Percentiles rank a stretch among this genome's conserved stretches.
phyloP scores from a whole-genome alignment of 2,888 invertebrate genomes.

The Junonia oenone region DNA sequence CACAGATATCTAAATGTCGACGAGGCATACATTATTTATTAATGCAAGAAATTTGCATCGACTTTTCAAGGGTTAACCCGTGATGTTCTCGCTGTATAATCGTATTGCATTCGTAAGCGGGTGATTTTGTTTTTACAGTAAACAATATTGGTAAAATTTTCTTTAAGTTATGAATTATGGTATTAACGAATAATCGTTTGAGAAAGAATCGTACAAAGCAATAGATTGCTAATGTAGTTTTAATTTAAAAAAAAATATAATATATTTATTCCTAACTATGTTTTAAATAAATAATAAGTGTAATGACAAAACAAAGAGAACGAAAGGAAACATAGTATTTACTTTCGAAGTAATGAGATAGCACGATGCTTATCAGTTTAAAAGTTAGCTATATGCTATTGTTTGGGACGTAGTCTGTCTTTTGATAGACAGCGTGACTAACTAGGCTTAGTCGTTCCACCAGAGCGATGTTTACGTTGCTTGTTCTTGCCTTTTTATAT shows the following conservation, averaged over 20 bases:
- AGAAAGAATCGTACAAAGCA: too few species aligned
- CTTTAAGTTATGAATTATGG: too few species aligned
- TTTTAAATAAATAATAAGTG: too few species aligned
- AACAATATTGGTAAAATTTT: too few species aligned
- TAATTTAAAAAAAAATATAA: too few species aligned
- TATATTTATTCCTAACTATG: too few species aligned
- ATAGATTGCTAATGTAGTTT: too few species aligned
- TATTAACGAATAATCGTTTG: too few species aligned
- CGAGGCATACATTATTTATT: conserved; percentile 62
- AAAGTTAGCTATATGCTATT: conserved; percentile 4
- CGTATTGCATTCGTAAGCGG: conserved; percentile 2
- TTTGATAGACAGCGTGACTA: conserved; percentile 21
- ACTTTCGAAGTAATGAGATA: neutral
- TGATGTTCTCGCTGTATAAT: conserved; percentile 1
- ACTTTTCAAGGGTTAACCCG: conserved; percentile 58
- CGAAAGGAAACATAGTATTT: neutral
- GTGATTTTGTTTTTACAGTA: conserved; percentile 9
- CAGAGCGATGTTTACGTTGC: conserved; percentile 18
- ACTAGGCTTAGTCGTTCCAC: conserved; percentile 19
- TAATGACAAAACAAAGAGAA: too few species aligned
- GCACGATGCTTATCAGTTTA: neutral
- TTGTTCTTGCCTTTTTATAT: conserved; percentile 18
- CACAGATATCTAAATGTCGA: conserved; percentile 53
- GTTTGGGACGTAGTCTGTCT: conserved; percentile 4
- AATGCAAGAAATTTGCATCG: conserved; percentile 66